Base-by-base conservation (phyloP, 2,113 vertebrate genomes). In the Octodon degus region DNA sequence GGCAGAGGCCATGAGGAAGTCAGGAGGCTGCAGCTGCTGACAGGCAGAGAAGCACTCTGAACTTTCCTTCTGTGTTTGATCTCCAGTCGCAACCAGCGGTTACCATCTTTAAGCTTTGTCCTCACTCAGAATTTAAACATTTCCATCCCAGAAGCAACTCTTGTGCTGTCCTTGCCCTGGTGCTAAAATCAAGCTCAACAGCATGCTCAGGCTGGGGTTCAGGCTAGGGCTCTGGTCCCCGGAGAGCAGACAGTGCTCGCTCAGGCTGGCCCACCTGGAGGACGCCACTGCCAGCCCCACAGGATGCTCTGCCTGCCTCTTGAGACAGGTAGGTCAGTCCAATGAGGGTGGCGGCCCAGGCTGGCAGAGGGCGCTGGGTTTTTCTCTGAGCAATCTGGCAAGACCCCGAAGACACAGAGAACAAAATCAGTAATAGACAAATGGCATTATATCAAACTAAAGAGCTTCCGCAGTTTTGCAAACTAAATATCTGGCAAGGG, bases 61-160 rank as follows among this genome's bases (percentile, higher is more conserved):
- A 97, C 98, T 85, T 19, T 70, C 58, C 81, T 79, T 94, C 24
- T 89, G 81, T 87, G 84, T 97, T 81, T 86, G 86, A 96, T 98
- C 98, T 98, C 98, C 97, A 98, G 98, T 98, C 98, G 96, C 97
- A 98, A 97, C 96, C 96, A 98, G 97, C 97, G 96, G 93, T 98
- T 96, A 83, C 55, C 97, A 87, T 95, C 93, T 72, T 90, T 93
- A 77, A 97, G 86, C 95, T 98, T 96, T 97, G 97, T 97, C 98
- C 97, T 98, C 95, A 95, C 89, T 98, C 95, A 7, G 63, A 70
- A 97, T 91, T 94, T 80, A 92, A 85, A 98, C 95, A 95, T 16
- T 97, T 98, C 98, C 98, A 98, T 97, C 98, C 98, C 97, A 97
- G 98, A 97, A 98, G 98, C 98, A 97, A 97, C 97, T 97, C 96